Evolutionary conservation across 1,140 invertebrate species (phyloP), one percentile per base, ranked within the genome.

Genomic region (Akabosia matsudoensis): DNA sequence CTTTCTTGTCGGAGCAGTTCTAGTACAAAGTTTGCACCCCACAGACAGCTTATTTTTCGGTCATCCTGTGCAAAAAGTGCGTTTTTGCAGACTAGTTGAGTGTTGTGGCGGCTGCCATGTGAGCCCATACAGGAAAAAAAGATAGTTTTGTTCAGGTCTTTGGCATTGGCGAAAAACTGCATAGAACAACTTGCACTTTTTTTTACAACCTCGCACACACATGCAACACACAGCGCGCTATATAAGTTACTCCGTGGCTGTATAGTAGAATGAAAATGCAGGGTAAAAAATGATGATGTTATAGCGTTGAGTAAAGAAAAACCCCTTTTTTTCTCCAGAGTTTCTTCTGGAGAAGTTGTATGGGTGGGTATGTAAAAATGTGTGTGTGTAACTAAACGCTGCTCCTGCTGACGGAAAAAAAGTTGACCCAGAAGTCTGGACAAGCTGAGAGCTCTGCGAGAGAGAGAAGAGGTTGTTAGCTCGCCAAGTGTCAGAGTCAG

Each of bases 401-500:
- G n/a, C n/a, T n/a, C n/a, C n/a, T 10, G 7, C 37, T 18, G 37
- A 45, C 18, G 37, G 37, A 45, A 30, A 7, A 10, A 30, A 30
- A 67, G 61, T 67, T 67, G 61, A 67, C 61, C 61, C 61, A 67
- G 61, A 67, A 67, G 61, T 67, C 61, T 67, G 61, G 61, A 67
- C 61, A 67, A 67, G 61, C 61, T 28, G 22, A 67, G 61, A 14
- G 28, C 31, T 67, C 61, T n/a, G n/a, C n/a, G n/a, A n/a, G n/a
- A n/a, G n/a, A 67, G 31, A 67, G 26, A 67, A 67, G 31, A 67
- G 61, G 30, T 67, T 30, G 61, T 67, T 67, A 67, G 61, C 61
- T 67, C 61, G 61, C 61, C 61, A 67, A 67, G 61, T 67, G 24
- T 22, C 28, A 67, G 61, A 67, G 61, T 30, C n/a, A n/a, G n/a